Evolutionary conservation across 2,888 invertebrate species (phyloP).

Genomic region (Brachyopa scutellaris): DNA sequence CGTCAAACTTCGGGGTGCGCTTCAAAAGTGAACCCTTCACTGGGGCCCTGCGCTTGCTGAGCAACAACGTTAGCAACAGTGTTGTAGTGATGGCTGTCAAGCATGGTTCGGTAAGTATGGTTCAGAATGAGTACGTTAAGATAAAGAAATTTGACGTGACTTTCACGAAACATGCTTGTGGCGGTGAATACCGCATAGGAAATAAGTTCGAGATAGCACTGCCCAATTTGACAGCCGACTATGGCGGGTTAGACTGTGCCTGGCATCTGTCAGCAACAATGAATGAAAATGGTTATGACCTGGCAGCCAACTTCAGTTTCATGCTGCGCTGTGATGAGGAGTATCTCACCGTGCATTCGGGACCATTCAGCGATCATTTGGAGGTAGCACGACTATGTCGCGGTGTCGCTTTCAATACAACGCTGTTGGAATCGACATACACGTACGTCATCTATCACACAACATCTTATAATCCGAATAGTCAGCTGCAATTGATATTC

Average conservation of each 20-base stretch:
- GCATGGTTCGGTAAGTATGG: constrained; percentile 73
- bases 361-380: constrained; percentile 79
- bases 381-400: constrained; percentile 84
- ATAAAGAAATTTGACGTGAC: constrained; percentile 79
- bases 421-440: constrained; percentile 75
- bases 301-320: constrained; percentile 83
- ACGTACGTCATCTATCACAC: constrained; percentile 88
- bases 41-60: neutral
- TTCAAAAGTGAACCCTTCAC: constrained; percentile 58
- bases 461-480: constrained; percentile 75
- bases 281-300: constrained; percentile 75
- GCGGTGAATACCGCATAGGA: constrained; percentile 83
- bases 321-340: constrained; percentile 84
- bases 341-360: constrained; percentile 83
- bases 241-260: constrained; percentile 85
- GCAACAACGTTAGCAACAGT: constrained; percentile 68
- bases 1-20: constrained; percentile 2
- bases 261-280: constrained; percentile 84
- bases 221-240: constrained; percentile 75
- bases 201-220: constrained; percentile 78
- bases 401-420: constrained; percentile 75
- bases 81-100: constrained; percentile 68
- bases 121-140: constrained; percentile 58
- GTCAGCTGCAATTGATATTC: constrained; percentile 71
- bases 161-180: constrained; percentile 87